Conservation (phyloP, 2,797 vertebrate species). For the Sphenopsis melanotis region DNA sequence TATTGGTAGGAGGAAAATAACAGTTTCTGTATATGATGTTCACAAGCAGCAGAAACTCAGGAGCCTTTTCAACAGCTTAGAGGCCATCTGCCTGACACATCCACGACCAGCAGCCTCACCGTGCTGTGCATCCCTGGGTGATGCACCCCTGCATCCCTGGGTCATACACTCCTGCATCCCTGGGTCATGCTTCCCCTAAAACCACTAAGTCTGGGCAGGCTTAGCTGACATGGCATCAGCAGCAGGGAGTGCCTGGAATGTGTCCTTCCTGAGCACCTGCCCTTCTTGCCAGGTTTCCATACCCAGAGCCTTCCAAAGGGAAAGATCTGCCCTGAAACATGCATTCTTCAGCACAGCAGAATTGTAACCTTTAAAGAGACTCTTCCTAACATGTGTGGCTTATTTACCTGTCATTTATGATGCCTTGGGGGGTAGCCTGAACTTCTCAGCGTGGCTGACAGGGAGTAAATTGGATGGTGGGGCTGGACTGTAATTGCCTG, state of each 20-base stretch:
- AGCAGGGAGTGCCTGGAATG: accelerated
- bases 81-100: accelerated
- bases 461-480: background rate
- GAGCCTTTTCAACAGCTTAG: accelerated
- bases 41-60: background rate
- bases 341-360: background rate
- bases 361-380: background rate
- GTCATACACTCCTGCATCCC: too few relatives aligned
- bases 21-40: accelerated
- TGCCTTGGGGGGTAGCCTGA: background rate
- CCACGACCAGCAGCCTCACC: accelerated
- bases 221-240: background rate
- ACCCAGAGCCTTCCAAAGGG: background rate
- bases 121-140: accelerated
- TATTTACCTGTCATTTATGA: background rate
- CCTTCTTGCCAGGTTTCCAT: background rate
- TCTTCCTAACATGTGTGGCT: background rate
- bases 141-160: too few relatives aligned
- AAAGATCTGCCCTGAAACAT: background rate
- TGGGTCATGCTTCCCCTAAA: background rate
- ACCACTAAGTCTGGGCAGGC: background rate
- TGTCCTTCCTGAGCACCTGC: background rate
- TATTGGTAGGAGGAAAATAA: background rate
- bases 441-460: background rate
- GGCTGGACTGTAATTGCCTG: background rate